These are phyloP conservation scores for Anthophora plumipes DNA, from an alignment of 2,888 invertebrate genomes.

Conservation along the genomic window DNA sequence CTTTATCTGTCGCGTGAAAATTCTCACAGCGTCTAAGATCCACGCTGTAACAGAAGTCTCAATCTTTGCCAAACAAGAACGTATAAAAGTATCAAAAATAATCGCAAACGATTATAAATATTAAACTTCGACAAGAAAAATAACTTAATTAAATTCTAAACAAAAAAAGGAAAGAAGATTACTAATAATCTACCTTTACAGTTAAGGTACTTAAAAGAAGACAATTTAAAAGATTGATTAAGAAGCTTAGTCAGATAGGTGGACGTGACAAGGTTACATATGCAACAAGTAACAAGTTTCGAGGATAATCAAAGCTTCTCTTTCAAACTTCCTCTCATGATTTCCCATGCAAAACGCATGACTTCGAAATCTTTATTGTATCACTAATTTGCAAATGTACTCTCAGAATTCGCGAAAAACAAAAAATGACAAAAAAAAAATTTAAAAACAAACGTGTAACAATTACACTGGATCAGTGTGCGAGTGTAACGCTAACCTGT, in stretches of 20 bases:
- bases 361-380: rapidly evolving
- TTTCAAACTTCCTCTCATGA: background rate
- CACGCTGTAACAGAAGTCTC: too few species aligned
- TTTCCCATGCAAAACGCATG: background rate
- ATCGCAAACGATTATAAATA: background rate
- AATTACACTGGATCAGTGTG: too few species aligned
- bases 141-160: background rate
- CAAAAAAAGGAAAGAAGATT: too few species aligned
- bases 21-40: too few species aligned
- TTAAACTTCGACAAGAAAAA: background rate
- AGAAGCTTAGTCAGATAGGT: background rate
- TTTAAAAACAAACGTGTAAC: background rate
- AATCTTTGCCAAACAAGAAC: background rate
- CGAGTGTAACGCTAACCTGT: conserved; percentile 37
- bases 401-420: too few species aligned
- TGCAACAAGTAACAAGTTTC: background rate
- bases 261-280: background rate
- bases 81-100: background rate
- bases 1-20: background rate
- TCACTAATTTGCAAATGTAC: too few species aligned
- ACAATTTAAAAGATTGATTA: conserved; percentile 22
- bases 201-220: background rate
- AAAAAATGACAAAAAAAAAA: too few species aligned
- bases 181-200: background rate
- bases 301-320: too few species aligned